Evolutionary conservation across 2,888 invertebrate genomes (phyloP).

Genomic region (Polydrusus tereticollis): DNA sequence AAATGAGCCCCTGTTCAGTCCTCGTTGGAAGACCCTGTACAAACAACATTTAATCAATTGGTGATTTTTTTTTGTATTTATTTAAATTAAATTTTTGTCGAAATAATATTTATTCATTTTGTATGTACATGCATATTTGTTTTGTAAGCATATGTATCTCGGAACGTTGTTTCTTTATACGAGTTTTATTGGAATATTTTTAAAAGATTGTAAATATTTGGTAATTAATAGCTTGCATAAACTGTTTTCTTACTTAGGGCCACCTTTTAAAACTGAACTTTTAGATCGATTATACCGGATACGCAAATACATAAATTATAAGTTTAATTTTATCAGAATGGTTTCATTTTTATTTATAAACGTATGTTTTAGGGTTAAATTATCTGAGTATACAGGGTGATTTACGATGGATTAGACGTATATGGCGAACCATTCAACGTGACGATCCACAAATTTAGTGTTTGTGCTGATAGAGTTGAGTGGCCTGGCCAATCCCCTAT

Average conservation of each 20-base stretch:
- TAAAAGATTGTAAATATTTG: conserved; percentile 8
- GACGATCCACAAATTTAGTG: no score
- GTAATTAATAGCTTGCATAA: not conserved
- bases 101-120: conserved; percentile 11
- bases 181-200: conserved; percentile 7
- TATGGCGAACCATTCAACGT: no score
- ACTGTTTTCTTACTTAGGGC: not conserved
- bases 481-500: no score
- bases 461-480: no score
- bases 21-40: no score
- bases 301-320: not conserved
- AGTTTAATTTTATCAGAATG: not conserved
- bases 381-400: no score
- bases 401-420: no score
- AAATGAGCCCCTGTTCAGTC: no score
- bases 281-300: not conserved
- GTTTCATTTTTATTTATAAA: conserved; percentile 8
- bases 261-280: not conserved
- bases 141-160: not conserved
- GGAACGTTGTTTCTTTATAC: not conserved
- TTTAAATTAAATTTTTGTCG: conserved; percentile 22
- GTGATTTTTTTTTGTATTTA: conserved; percentile 30
- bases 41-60: conserved; percentile 18
- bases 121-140: conserved; percentile 30
- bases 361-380: no score